Conservation (phyloP, 1,140 invertebrate genomes). For the Thalassaphorura encarpata region DNA sequence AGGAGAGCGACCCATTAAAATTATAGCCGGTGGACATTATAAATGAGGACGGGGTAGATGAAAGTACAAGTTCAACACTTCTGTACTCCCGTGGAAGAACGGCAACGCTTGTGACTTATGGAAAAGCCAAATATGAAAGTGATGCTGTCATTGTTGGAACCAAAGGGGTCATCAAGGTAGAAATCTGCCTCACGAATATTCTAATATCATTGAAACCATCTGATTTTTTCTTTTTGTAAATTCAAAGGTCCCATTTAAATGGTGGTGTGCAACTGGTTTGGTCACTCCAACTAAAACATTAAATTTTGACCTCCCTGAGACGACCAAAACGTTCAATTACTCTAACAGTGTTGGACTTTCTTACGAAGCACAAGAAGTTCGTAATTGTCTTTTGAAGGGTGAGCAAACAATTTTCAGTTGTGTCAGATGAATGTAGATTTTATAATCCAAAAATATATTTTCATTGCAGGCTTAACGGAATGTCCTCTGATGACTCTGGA, state of each 20-base stretch:
- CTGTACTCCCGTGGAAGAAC: conserved; percentile 52
- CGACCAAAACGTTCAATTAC: neutral
- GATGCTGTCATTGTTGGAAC: conserved; percentile 55
- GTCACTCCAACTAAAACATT: conserved; percentile 14
- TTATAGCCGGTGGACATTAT: conserved; percentile 22
- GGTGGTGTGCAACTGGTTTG: conserved; percentile 40
- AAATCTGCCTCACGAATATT: neutral
- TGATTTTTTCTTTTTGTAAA: too few relatives aligned
- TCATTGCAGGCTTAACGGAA: conserved; percentile 50
- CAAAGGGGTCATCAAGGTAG: conserved; percentile 52
- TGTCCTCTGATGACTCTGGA: conserved; percentile 48
- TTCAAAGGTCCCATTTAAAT: conserved; percentile 46
- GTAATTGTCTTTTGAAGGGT: conserved; percentile 54
- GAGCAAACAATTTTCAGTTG: too few relatives aligned
- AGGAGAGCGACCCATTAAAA: neutral
- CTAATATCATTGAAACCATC: too few relatives aligned
- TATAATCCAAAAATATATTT: too few relatives aligned
- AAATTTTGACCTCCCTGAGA: neutral
- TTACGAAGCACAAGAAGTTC: conserved; percentile 58
- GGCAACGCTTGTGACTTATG: conserved; percentile 50
- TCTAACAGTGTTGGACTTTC: neutral
- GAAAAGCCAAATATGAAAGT: conserved; percentile 46
- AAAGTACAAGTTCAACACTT: conserved; percentile 50
- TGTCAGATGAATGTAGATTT: too few relatives aligned
- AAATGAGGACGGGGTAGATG: conserved; percentile 45